A percentile compares a stretch with the other conserved stretches of the same genome.
phyloP scores from a whole-genome alignment of 2,113 vertebrate genomes.

The Archocentrus centrarchus region DNA sequence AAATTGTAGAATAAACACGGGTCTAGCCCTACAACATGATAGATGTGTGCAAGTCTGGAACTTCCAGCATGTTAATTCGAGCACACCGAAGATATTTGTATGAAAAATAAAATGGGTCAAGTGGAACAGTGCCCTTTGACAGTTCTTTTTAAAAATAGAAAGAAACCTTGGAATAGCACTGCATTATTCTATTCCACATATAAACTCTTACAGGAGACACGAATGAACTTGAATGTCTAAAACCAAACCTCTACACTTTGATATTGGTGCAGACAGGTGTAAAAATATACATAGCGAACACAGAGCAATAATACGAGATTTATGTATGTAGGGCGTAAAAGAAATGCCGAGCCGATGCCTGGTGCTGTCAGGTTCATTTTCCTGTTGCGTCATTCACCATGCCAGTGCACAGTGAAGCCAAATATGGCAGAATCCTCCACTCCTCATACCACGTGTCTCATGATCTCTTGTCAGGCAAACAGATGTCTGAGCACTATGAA shows the following conservation, averaged over 20 bases:
- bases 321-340: conserved; percentile 82
- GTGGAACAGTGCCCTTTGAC: conserved; percentile 64
- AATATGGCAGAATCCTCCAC: conserved; percentile 70
- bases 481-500: conserved; percentile 64
- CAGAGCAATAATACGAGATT: conserved; percentile 74
- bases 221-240: conserved; percentile 63
- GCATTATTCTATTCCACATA: conserved; percentile 27
- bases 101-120: conserved; percentile 72
- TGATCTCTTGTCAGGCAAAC: conserved; percentile 73
- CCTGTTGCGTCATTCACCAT: conserved; percentile 79
- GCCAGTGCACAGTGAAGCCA: conserved; percentile 60
- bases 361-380: conserved; percentile 80
- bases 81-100: conserved; percentile 56
- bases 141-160: conserved; percentile 59
- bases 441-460: conserved; percentile 49
- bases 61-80: conserved; percentile 42
- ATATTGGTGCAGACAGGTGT: conserved; percentile 75
- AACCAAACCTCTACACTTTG: conserved; percentile 60
- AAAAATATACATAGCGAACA: conserved; percentile 79
- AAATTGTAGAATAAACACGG: conserved; percentile 1
- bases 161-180: conserved; percentile 53
- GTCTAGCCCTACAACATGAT: background rate
- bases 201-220: conserved; percentile 64
- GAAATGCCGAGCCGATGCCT: conserved; percentile 67
- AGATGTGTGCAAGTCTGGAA: conserved; percentile 9